Evolutionary conservation across 2,797 vertebrate genomes (phyloP), one percentile per base, ranked within the genome.

Genomic region (Craterocephalus amniculus): DNA sequence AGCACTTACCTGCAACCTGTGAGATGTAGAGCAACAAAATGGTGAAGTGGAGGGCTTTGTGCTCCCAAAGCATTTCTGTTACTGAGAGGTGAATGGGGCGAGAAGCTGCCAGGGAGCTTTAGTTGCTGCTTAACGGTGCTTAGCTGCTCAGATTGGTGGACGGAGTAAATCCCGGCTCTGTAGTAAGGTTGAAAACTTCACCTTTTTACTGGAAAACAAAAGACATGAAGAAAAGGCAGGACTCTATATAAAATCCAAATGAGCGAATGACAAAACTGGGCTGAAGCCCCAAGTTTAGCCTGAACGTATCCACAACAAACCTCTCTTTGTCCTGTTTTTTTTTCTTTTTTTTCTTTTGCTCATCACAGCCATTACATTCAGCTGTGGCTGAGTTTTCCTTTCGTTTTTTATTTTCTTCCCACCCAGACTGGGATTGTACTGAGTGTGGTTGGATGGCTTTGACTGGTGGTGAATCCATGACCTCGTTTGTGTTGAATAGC

Each of bases 401-500:
- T 7, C n/a, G 7, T 13, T 35, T 63, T 57, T 55, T 48, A 24
- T 26, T 13, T 45, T 45, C 26, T 5, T 48, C 13, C 9, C 13
- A 2, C 31, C 18, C 55, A 63, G 61, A 31, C 43, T 55, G 49
- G 29, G n/a, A 65, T 75, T 62, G 48, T 10, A 31, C 22, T 18
- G 51, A 32, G 40, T 55, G 56, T 54, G 72, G 43, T 58, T 71
- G 65, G 40, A 75, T 45, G 49, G 77, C 74, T 84, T 78, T 79
- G 74, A 66, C 69, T 74, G 80, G 68, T 58, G 20, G 38, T 79
- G 85, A 81, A 89, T 83, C 75, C 62, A 74, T 92, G 91, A 91
- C 83, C 86, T 90, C 83, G 86, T 74, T 89, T 86, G 67, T 79
- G 62, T 76, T 93, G 86, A 92, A 91, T 91, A 85, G 83, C 62